Evolutionary conservation across 2,888 invertebrate genomes (phyloP).

Genomic region (Amblyteles armatorius): DNA sequence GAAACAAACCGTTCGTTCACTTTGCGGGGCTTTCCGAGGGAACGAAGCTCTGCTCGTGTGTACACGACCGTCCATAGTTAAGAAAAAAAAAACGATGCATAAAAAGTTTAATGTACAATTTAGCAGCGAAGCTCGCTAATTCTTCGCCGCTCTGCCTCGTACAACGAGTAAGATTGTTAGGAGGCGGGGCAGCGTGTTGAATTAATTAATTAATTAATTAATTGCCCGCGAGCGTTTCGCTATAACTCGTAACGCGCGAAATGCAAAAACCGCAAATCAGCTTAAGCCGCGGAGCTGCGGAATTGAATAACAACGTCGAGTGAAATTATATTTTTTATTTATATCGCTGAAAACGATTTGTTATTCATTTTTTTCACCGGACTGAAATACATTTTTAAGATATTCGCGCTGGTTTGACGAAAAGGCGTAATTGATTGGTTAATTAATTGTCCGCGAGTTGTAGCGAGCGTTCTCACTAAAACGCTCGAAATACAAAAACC

Average conservation of each 20-base stretch:
- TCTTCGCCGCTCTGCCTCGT: not conserved
- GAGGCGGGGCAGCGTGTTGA: not conserved
- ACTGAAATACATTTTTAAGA: too few species aligned
- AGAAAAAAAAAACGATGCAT: not conserved
- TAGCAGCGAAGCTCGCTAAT: conserved; percentile 1
- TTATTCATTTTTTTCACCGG: not conserved
- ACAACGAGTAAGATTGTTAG: not conserved
- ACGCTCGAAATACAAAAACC: not conserved
- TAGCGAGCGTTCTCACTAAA: not conserved
- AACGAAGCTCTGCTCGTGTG: not conserved
- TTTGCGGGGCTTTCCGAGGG: not conserved
- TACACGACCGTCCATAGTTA: not conserved
- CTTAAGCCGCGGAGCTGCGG: not conserved
- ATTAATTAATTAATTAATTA: not conserved
- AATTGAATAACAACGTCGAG: not conserved
- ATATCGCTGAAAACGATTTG: not conserved
- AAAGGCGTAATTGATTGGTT: not conserved
- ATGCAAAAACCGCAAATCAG: not conserved
- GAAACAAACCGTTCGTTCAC: not conserved
- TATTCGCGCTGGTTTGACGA: not conserved
- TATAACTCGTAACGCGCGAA: not conserved
- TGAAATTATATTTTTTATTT: not conserved
- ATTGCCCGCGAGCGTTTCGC: conserved; percentile 25
- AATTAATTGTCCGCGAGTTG: conserved; percentile 10
- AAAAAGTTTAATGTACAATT: conserved; percentile 6